Percentiles rank a stretch among this genome's conserved stretches.
Evolutionary conservation across 2,888 invertebrate genomes (phyloP).

Genomic region (Adelphocoris suturalis): DNA sequence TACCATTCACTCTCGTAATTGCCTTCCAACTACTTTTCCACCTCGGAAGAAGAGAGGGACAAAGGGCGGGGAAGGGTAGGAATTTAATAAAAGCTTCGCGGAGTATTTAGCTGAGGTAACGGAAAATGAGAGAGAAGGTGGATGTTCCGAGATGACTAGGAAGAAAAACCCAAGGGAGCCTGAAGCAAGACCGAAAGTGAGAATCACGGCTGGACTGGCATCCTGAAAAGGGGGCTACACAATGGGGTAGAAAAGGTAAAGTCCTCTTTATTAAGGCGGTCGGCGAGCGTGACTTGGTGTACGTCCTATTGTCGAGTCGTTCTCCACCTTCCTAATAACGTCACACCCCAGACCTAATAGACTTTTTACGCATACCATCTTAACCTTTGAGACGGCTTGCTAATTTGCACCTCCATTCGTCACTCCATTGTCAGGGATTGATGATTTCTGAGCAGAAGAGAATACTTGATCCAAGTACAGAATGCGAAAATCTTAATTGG

Average conservation of each 20-base stretch:
- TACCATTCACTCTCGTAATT: conserved; percentile 29
- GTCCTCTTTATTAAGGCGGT: conserved; percentile 51
- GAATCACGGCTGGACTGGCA: conserved; percentile 58
- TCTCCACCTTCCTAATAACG: conserved; percentile 19
- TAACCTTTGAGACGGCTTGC: background rate
- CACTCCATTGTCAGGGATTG: no score
- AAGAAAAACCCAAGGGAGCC: conserved; percentile 23
- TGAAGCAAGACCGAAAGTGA: conserved; percentile 16
- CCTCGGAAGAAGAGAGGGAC: background rate
- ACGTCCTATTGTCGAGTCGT: conserved; percentile 40
- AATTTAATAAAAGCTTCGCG: conserved; percentile 11
- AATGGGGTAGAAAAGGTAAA: conserved; percentile 38
- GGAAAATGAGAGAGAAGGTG: conserved; percentile 16
- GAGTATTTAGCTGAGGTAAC: conserved; percentile 34
- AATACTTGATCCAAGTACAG: no score
- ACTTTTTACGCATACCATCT: conserved; percentile 17
- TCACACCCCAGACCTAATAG: conserved; percentile 2
- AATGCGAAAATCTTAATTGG: no score
- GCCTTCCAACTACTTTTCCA: conserved; percentile 12
- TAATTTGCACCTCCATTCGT: no score
- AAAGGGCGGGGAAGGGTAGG: background rate
- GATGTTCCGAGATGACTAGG: background rate
- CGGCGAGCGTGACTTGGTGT: conserved; percentile 52
- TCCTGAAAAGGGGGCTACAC: conserved; percentile 45
- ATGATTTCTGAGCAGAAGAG: no score